phyloP scores from a whole-genome alignment of 64 coral and sea anemone species.

The Actinia equina region DNA sequence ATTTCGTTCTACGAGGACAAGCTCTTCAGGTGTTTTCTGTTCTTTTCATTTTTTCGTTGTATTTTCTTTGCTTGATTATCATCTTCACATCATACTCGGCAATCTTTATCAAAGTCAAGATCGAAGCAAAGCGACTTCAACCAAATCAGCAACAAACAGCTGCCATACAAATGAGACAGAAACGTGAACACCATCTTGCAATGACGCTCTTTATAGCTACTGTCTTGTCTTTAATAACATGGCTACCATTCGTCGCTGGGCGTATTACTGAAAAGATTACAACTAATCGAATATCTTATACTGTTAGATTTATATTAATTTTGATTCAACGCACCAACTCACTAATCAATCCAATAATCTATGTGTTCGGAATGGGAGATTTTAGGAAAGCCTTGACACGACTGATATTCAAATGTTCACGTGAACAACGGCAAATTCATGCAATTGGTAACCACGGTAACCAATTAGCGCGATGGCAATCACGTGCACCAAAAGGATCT shows the following conservation, averaged over 20 bases:
- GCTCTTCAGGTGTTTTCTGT: too few relatives aligned
- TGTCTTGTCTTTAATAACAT: neutral
- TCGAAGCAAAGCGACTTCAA: neutral
- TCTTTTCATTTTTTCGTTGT: neutral
- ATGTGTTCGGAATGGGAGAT: conserved; percentile 10
- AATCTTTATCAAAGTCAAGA: neutral
- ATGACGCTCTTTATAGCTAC: neutral
- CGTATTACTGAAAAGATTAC: neutral
- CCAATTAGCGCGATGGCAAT: too few relatives aligned
- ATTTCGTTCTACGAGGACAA: neutral
- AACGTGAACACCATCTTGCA: conserved; percentile 6
- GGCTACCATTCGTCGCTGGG: neutral
- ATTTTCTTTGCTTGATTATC: neutral
- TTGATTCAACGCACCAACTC: neutral
- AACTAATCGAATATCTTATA: neutral
- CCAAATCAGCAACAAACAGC: neutral
- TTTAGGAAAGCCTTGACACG: neutral
- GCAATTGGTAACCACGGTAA: too few relatives aligned
- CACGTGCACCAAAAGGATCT: too few relatives aligned
- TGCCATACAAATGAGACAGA: neutral
- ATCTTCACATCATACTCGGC: neutral
- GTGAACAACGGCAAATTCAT: too few relatives aligned
- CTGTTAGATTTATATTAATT: neutral
- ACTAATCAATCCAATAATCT: conserved; percentile 17
- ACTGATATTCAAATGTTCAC: too few relatives aligned